These are phyloP conservation scores for Eupithecia inturbata DNA, from an alignment of 2,888 invertebrate species.

Conservation along the genomic window DNA sequence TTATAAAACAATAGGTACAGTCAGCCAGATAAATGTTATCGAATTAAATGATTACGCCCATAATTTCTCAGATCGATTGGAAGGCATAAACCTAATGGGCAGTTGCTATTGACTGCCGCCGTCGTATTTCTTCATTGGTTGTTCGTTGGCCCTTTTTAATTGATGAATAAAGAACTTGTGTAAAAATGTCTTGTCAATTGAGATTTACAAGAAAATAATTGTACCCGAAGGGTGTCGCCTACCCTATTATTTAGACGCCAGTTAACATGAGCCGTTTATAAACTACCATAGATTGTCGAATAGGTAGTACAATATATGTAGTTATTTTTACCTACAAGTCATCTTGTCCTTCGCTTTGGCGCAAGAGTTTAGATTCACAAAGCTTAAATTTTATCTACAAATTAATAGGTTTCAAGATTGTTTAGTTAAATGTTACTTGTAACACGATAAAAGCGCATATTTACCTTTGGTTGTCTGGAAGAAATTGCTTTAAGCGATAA, in stretches of 20 bases:
- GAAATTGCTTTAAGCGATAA: no score
- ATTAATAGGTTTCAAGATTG: neutral
- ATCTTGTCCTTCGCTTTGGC: neutral
- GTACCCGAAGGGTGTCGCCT: neutral
- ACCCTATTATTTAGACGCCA: neutral
- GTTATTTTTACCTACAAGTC: neutral
- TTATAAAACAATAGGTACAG: conserved; percentile 12
- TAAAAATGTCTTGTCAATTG: conserved; percentile 26
- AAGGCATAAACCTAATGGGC: conserved; percentile 30
- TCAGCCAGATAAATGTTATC: conserved; percentile 34
- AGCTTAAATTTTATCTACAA: neutral
- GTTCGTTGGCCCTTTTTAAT: conserved; percentile 29
- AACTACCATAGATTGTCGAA: neutral
- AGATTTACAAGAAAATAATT: conserved; percentile 21
- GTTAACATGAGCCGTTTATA: neutral
- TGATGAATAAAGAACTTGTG: conserved; percentile 29
- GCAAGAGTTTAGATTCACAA: neutral
- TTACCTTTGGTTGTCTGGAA: no score
- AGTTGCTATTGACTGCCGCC: conserved; percentile 22
- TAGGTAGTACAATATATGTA: neutral
- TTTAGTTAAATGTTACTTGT: neutral
- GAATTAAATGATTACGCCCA: conserved; percentile 36
- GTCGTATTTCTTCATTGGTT: conserved; percentile 33
- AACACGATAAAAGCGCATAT: neutral
- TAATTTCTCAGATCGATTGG: conserved; percentile 34